Evolutionary conservation across 2,888 invertebrate genomes (phyloP), one percentile per base, ranked within the genome.

Genomic region (Rhagium mordax): DNA sequence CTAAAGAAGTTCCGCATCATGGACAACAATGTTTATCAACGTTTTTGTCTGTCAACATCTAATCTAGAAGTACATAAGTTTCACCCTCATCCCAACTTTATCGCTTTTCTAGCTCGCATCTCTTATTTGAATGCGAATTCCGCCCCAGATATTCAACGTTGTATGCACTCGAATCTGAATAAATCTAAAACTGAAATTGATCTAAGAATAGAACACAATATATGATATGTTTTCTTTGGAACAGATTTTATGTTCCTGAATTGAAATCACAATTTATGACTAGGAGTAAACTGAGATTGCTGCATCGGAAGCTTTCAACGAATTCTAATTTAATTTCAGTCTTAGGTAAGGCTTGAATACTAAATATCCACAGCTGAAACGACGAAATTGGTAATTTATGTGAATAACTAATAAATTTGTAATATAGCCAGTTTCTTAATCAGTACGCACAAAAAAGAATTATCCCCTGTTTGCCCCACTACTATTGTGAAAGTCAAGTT

Each of bases 131-230:
- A 41, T 70, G 41, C 47, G 21, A 47, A 61, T 66, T 66, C 66
- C 70, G 70, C 66, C 51, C 70, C 62, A 67, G 60, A 70, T 70
- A 59, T 41, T 70, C 16, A 66, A 48, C 70, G 61, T 70, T 62
- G 51, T 20, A 61, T 53, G 60, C 62, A 60, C 55, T 24, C 27
- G 29, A 57, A 57, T 27, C 59, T 16, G 33, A 60, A 60, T 29
- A 41, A 33, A 18, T 33, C 29, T 29, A 18, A 16, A 16, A 10
- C 33, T 33, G 29, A 33, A 33, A 60, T 29, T 18, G 18, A 29
- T 33, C 29, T 59, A 33, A 24, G 55, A n/a, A n/a, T 13, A 21
- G 24, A 57, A 5, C n/a, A 57, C 13, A 33, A 15, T 33, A 29
- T 33, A 29, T 16, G 18, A 60, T n/a, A n/a, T 29, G 29, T 60